phyloP scores from a whole-genome alignment of 2,113 vertebrate genomes.

The Zosterops lateralis region DNA sequence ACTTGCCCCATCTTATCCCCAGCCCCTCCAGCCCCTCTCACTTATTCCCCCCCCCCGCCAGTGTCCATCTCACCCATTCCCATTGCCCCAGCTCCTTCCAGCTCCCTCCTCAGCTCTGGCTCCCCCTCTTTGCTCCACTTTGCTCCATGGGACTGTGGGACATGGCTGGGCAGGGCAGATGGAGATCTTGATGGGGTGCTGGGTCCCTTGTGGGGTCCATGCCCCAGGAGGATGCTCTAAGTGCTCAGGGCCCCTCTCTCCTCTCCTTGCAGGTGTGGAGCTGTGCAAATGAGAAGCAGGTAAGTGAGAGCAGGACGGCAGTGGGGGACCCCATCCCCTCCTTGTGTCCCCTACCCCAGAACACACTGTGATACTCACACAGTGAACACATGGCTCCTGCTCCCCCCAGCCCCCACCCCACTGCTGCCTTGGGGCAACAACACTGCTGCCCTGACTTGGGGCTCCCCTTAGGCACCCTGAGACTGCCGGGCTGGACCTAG shows the following conservation, averaged over 20 bases:
- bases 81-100: background rate
- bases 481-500: background rate
- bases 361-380: background rate
- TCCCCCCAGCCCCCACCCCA: background rate
- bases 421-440: background rate
- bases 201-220: accelerated
- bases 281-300: constrained; percentile 54
- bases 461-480: background rate
- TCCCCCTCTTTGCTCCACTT: background rate
- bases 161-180: background rate
- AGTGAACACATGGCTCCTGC: background rate
- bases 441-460: accelerated
- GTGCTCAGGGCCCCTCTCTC: background rate
- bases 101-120: background rate
- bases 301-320: background rate
- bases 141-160: accelerated
- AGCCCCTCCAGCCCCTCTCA: background rate
- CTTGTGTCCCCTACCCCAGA: constrained; percentile 46
- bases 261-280: constrained; percentile 47
- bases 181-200: background rate
- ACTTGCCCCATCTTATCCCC: background rate
- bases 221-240: background rate
- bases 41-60: too few relatives aligned
- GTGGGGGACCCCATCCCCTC: constrained; percentile 15
- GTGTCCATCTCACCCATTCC: background rate